phyloP scores from a whole-genome alignment of 2,113 vertebrate genomes.

The Excalfactoria chinensis region DNA sequence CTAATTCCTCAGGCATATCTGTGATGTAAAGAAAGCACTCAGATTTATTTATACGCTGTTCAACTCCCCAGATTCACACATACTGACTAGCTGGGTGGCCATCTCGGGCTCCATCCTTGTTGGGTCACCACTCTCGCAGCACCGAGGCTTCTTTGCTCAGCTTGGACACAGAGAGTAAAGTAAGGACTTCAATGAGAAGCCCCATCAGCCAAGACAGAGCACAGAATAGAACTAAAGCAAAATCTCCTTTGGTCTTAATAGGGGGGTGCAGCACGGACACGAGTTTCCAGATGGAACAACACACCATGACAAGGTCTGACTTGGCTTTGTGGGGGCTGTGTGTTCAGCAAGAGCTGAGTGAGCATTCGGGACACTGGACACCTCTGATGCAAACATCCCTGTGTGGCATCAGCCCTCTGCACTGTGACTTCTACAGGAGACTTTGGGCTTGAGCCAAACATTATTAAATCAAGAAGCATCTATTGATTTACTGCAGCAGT shows the following conservation, averaged over 20 bases:
- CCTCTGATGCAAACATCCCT: accelerated
- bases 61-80: neutral
- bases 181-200: neutral
- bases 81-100: accelerated
- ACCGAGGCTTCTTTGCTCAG: neutral
- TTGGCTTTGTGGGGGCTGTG: neutral
- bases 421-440: neutral
- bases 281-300: neutral
- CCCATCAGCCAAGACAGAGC: neutral
- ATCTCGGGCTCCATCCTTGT: accelerated
- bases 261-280: accelerated
- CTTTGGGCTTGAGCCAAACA: neutral
- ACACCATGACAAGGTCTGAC: accelerated
- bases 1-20: neutral
- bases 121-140: neutral
- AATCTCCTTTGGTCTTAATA: neutral
- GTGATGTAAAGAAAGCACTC: neutral
- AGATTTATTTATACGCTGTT: neutral
- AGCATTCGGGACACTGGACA: accelerated
- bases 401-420: neutral
- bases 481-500: neutral
- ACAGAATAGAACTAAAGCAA: accelerated
- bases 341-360: neutral
- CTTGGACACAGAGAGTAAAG: accelerated
- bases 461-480: neutral